Evolutionary conservation across 1,140 invertebrate genomes (phyloP).

Genomic region (Acromyrmex echinatior): DNA sequence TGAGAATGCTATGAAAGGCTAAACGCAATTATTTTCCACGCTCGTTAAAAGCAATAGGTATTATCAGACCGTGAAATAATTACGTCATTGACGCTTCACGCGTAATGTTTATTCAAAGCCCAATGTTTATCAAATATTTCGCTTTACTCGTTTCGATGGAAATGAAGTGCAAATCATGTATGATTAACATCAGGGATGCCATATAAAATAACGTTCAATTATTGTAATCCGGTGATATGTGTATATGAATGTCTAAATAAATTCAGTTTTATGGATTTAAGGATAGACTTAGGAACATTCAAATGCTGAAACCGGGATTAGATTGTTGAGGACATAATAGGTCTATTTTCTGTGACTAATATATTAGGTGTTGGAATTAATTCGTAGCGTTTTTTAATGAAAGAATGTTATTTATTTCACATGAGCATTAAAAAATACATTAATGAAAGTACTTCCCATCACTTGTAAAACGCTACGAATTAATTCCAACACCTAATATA

Average conservation of each 20-base stretch:
- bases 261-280: not conserved
- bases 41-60: constrained; percentile 1
- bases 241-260: not conserved
- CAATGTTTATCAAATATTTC: not conserved
- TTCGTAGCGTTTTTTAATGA: too few relatives aligned
- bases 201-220: not conserved
- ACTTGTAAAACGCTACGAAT: too few relatives aligned
- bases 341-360: too few relatives aligned
- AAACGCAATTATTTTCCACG: not conserved
- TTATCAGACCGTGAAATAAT: constrained; percentile 1
- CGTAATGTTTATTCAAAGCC: not conserved
- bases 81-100: not conserved
- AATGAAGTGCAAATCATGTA: not conserved
- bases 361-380: too few relatives aligned
- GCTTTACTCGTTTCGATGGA: not conserved
- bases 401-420: too few relatives aligned
- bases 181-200: not conserved
- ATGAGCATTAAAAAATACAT: too few relatives aligned
- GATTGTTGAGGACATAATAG: not conserved
- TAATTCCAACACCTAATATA: too few relatives aligned
- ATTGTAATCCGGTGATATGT: not conserved
- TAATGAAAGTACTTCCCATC: too few relatives aligned
- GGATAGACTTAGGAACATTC: not conserved
- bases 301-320: not conserved
- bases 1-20: not conserved